Evolutionary conservation across 2,113 vertebrate species (phyloP).

Genomic region (Odocoileus virginianus): DNA sequence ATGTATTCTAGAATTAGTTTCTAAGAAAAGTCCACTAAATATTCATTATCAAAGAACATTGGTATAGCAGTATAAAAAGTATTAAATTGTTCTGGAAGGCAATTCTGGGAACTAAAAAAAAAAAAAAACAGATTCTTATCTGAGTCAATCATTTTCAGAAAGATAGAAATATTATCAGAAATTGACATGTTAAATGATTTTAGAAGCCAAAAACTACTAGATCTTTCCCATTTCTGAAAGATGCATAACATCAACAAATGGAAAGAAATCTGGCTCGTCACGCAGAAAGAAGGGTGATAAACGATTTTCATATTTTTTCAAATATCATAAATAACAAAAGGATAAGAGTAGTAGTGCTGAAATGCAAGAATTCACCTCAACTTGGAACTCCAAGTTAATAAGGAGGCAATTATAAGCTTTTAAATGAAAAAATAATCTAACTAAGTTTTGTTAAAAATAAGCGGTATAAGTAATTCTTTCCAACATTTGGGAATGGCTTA

Average conservation of each 20-base stretch:
- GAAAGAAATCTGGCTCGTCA: conserved; percentile 29
- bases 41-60: conserved; percentile 1
- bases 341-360: not conserved
- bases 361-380: conserved; percentile 9
- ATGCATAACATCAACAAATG: not conserved
- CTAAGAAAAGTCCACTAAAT: conserved; percentile 12
- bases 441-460: conserved; percentile 25
- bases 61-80: conserved; percentile 6
- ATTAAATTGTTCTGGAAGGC: not conserved
- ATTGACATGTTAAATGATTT: conserved; percentile 1
- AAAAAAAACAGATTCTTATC: not conserved
- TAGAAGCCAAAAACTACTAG: not conserved
- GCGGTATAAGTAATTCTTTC: conserved; percentile 17
- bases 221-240: conserved; percentile 32
- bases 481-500: conserved; percentile 18
- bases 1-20: conserved; percentile 6
- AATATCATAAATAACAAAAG: not conserved
- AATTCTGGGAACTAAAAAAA: not conserved
- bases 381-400: conserved; percentile 34
- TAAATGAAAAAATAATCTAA: conserved; percentile 8
- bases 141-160: conserved; percentile 10
- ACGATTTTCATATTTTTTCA: conserved; percentile 21
- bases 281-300: not conserved
- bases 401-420: not conserved
- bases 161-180: not conserved